Conservation (phyloP, 2,888 invertebrate species). For the Pyrocoelia pectoralis region DNA sequence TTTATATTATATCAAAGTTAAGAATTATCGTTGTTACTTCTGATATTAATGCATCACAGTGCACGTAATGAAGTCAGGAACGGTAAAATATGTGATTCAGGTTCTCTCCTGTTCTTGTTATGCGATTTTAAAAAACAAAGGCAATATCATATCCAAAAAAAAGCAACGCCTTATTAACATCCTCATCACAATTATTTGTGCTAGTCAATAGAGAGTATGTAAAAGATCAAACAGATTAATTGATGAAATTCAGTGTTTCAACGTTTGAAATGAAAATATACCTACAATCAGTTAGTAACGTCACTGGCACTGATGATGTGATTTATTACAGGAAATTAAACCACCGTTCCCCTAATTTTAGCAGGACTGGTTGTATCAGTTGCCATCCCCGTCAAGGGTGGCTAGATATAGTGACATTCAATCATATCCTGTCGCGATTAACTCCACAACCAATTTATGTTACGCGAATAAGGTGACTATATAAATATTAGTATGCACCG, state of each 20-base stretch:
- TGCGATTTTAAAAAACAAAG: too few species aligned
- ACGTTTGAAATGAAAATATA: neutral
- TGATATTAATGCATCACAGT: too few species aligned
- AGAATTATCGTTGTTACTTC: too few species aligned
- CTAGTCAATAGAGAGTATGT: too few species aligned
- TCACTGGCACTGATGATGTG: conserved; percentile 13
- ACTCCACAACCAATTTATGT: conserved; percentile 19
- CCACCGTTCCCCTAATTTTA: conserved; percentile 25
- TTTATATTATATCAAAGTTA: too few species aligned
- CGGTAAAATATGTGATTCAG: too few species aligned
- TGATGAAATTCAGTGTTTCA: neutral
- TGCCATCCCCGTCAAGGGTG: conserved; percentile 19
- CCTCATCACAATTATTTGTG: too few species aligned
- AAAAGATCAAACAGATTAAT: neutral
- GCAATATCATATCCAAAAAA: too few species aligned
- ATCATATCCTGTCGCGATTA: conserved; percentile 22
- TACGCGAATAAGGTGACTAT: conserved; percentile 22
- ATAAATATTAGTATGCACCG: conserved; percentile 7
- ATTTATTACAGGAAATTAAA: conserved; percentile 30
- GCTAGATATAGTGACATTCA: conserved; percentile 16
- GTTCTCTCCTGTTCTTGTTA: too few species aligned
- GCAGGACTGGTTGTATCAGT: conserved; percentile 29
- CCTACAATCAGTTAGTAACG: conserved; percentile 1
- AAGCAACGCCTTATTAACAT: too few species aligned
- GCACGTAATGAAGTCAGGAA: too few species aligned